These are phyloP conservation scores for Nephotettix cincticeps DNA, from an alignment of 1,140 invertebrate genomes.

Conservation along the genomic window DNA sequence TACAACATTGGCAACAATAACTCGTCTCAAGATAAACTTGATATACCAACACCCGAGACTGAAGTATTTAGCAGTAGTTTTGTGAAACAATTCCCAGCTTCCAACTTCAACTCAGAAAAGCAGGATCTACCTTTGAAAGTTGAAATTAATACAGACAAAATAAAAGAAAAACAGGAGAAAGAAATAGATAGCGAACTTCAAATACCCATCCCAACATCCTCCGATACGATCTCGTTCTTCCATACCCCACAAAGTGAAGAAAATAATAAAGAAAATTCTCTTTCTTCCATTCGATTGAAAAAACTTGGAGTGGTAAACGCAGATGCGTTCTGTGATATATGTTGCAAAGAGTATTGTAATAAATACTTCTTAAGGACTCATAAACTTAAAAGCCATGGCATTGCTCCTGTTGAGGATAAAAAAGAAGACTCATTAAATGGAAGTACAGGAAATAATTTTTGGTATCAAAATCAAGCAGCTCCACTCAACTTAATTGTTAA, in stretches of 20 bases:
- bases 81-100: background rate
- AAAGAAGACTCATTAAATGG: constrained; percentile 49
- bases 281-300: constrained; percentile 20
- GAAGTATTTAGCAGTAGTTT: background rate
- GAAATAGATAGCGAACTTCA: constrained; percentile 31
- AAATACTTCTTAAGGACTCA: constrained; percentile 93
- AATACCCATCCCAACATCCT: constrained; percentile 7
- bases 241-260: constrained; percentile 30
- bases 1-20: constrained; percentile 22
- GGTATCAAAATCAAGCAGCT: constrained; percentile 30
- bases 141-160: constrained; percentile 17
- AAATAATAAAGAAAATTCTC: constrained; percentile 10
- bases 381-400: constrained; percentile 80
- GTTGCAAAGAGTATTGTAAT: constrained; percentile 94
- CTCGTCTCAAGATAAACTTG: constrained; percentile 19
- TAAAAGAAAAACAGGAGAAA: constrained; percentile 30
- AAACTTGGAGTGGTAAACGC: constrained; percentile 25
- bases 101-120: background rate
- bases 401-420: constrained; percentile 58
- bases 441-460: constrained; percentile 5
- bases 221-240: background rate
- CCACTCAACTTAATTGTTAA: constrained; percentile 35
- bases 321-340: constrained; percentile 83
- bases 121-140: constrained; percentile 18
- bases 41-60: background rate